These are phyloP conservation scores for Lagorchestes hirsutus DNA, from an alignment of 2,797 vertebrate species.

Conservation along the genomic window DNA sequence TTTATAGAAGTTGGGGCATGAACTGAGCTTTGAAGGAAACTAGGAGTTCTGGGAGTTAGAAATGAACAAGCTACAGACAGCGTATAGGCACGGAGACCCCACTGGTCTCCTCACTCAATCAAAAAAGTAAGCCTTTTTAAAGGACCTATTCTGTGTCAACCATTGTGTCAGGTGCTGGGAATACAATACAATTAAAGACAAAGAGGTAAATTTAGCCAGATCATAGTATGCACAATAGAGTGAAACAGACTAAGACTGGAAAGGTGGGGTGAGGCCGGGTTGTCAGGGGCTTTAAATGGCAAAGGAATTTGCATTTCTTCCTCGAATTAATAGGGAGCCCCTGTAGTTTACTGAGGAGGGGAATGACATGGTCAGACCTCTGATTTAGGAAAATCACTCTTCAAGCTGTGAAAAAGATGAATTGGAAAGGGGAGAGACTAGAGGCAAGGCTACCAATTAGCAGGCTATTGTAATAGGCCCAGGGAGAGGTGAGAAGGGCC, in stretches of 20 bases:
- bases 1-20: background rate
- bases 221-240: background rate
- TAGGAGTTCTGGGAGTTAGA: background rate
- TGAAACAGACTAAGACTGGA: background rate
- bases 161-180: background rate
- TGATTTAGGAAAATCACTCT: background rate
- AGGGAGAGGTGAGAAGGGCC: background rate
- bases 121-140: background rate
- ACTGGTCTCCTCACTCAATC: background rate
- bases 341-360: background rate
- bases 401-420: background rate
- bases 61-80: background rate
- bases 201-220: background rate
- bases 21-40: background rate
- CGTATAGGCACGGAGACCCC: background rate
- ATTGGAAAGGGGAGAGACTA: background rate
- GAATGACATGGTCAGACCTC: background rate
- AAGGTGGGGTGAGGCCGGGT: background rate
- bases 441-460: background rate
- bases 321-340: background rate
- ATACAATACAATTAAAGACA: background rate
- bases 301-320: background rate
- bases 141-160: background rate
- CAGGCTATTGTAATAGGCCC: conserved; percentile 4
- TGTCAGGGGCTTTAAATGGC: background rate